Percentiles rank a stretch among this genome's conserved stretches.
These are phyloP conservation scores for Cyanoramphus novaezelandiae DNA, from an alignment of 2,113 vertebrate species.

Conservation along the genomic window DNA sequence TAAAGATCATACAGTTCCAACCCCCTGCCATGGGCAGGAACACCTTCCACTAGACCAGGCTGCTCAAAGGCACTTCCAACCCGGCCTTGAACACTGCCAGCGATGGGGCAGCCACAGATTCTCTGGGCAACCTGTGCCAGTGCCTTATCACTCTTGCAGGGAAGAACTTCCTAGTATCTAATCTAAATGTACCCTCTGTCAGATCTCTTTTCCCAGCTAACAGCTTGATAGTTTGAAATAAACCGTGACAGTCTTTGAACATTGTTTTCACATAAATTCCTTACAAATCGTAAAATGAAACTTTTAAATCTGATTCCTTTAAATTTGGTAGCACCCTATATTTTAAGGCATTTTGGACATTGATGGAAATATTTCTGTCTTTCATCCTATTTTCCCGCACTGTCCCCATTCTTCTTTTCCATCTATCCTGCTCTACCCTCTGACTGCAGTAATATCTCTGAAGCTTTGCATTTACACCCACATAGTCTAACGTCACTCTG, in stretches of 20 bases:
- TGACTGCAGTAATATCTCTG: neutral
- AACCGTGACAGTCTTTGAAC: neutral
- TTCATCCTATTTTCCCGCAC: neutral
- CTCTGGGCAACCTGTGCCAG: neutral
- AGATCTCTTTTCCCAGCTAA: constrained; percentile 20
- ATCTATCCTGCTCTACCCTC: neutral
- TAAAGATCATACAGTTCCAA: neutral
- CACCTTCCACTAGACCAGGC: neutral
- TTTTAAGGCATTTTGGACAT: neutral
- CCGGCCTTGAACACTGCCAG: neutral
- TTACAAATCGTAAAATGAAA: neutral
- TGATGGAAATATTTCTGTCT: neutral
- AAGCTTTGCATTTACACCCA: neutral
- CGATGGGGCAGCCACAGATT: neutral
- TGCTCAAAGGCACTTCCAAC: neutral
- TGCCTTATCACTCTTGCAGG: neutral
- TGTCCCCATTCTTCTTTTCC: neutral
- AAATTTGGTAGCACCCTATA: neutral
- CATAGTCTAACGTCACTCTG: accelerated
- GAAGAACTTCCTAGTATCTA: neutral
- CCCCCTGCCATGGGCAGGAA: neutral
- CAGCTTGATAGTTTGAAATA: constrained; percentile 9
- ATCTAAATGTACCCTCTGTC: neutral
- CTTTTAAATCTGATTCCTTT: neutral
- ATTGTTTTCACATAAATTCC: neutral